Conservation (phyloP, 2,113 vertebrate genomes). For the Callocephalon fimbriatum region DNA sequence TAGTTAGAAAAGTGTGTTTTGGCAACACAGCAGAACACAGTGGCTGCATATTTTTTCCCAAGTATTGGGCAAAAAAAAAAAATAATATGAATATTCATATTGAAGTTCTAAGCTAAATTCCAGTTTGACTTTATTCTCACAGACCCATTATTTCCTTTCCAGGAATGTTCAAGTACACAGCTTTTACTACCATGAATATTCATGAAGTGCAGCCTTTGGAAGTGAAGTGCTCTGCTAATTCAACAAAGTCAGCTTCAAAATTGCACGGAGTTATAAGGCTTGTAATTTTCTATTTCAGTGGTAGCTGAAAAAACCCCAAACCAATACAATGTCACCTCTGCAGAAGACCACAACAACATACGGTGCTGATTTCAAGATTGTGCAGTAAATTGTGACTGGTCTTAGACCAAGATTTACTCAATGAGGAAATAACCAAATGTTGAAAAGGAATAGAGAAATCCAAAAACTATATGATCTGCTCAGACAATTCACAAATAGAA, state of each 20-base stretch:
- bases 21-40: neutral
- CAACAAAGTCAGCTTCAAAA: neutral
- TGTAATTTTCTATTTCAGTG: neutral
- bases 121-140: neutral
- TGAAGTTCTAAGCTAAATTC: neutral
- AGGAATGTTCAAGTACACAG: neutral
- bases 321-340: neutral
- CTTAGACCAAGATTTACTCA: neutral
- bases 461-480: neutral
- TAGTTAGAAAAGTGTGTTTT: neutral
- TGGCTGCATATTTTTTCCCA: neutral
- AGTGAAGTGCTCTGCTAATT: neutral
- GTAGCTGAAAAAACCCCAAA: neutral
- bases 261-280: neutral
- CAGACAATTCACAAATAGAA: neutral
- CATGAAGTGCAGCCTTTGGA: neutral
- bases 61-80: neutral
- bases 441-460: neutral
- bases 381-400: neutral
- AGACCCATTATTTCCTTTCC: neutral
- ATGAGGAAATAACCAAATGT: neutral
- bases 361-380: neutral
- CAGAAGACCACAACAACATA: neutral
- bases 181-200: neutral
- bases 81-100: neutral